A percentile compares a stretch with the other conserved stretches of the same genome.
phyloP scores from a whole-genome alignment of 2,113 vertebrate species.

The Scalopus aquaticus region DNA sequence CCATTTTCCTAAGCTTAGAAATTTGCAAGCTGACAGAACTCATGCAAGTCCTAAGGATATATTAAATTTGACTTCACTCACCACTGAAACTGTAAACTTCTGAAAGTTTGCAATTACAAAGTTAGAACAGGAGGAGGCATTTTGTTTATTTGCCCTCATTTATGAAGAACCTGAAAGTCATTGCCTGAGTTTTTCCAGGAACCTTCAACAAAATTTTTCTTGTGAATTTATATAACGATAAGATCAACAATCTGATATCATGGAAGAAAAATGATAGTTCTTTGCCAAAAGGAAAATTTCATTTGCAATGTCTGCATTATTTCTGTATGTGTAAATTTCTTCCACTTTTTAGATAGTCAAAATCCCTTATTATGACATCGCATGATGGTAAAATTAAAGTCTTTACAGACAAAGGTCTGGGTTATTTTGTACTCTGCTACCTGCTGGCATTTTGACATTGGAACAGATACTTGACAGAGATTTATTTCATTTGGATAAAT shows the following conservation, averaged over 20 bases:
- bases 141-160: conserved; percentile 25
- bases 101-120: background rate
- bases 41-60: background rate
- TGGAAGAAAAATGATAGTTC: background rate
- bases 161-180: background rate
- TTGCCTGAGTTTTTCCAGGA: background rate
- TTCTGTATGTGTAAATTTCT: background rate
- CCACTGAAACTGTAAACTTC: conserved; percentile 17
- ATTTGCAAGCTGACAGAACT: background rate
- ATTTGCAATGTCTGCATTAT: background rate
- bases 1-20: conserved; percentile 30
- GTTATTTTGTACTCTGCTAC: background rate
- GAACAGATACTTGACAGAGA: background rate
- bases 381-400: background rate
- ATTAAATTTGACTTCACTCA: conserved; percentile 49
- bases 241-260: background rate
- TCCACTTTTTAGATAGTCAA: background rate
- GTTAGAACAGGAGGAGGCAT: background rate
- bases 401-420: background rate
- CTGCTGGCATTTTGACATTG: background rate
- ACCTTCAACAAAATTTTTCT: background rate
- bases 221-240: background rate
- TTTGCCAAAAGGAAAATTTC: background rate
- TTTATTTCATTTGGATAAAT: background rate
- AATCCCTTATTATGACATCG: background rate